Percentiles rank a stretch among this genome's conserved stretches.
Evolutionary conservation across 2,797 vertebrate genomes (phyloP).

Genomic region (Streptopelia turtur): DNA sequence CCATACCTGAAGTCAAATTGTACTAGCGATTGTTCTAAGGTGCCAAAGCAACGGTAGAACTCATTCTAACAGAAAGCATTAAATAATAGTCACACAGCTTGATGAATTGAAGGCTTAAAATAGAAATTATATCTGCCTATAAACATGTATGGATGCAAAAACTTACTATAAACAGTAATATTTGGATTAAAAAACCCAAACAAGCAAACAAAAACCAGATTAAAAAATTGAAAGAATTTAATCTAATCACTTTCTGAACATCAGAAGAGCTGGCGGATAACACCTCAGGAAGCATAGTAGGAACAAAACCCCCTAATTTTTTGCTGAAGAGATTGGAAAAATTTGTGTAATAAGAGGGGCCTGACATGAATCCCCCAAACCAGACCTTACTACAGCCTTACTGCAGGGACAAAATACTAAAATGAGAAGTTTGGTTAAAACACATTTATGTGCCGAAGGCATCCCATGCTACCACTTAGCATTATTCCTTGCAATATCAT

Average conservation of each 20-base stretch:
- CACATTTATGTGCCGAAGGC: background rate
- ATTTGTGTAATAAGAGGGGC: background rate
- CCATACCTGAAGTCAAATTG: background rate
- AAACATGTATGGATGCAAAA: background rate
- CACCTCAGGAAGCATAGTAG: background rate
- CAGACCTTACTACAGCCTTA: background rate
- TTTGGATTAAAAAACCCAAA: background rate
- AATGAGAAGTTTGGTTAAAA: background rate
- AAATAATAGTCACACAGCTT: background rate
- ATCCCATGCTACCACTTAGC: background rate
- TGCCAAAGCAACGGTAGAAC: background rate
- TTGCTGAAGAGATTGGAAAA: background rate
- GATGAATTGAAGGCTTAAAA: background rate
- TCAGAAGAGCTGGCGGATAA: background rate
- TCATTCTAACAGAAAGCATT: background rate
- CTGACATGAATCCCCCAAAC: background rate
- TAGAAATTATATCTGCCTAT: background rate
- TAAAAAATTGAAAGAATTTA: background rate
- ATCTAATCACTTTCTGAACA: background rate
- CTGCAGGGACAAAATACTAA: background rate
- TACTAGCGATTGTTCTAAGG: background rate
- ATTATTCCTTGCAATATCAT: background rate
- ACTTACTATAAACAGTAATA: background rate
- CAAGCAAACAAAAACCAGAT: background rate
- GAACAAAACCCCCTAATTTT: rapidly evolving